Base-by-base conservation (phyloP, 2,113 vertebrate species). In the Equus quagga region DNA sequence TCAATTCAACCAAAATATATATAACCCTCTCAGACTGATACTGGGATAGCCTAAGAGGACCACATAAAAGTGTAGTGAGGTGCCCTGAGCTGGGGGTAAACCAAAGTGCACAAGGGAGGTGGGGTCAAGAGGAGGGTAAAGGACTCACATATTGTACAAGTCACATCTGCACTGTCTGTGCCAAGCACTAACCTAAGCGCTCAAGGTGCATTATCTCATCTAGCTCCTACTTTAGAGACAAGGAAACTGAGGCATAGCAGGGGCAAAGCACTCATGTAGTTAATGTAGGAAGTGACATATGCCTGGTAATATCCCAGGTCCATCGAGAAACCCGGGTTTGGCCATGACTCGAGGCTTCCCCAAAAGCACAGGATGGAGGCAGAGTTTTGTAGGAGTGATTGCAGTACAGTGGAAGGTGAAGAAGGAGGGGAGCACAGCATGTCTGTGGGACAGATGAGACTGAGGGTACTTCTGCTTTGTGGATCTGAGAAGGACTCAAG, bases 391-490 rank as follows among this genome's bases (percentile, higher is more conserved):
- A 33, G 14, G 6, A 19, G 24, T 21, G 41, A 49, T 24, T 44
- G 1, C 24, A 36, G 44, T 5, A 24, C 6, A 46, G 49, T 1
- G 0, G 0, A 60, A 2, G 6, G 70, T 0, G 3, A 54, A 9
- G 17, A 56, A 60, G 46, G 26, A 76, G 46, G 44, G 41, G 26
- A 18, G 6, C 46, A 24, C 19, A 33, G 0, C 13, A 11, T n/a
- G 9, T 69, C 19, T 86, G 14, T 7, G 15, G 49, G 58, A 33
- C 4, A 18, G 19, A 15, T 58, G n/a, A 10, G 23, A 24, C 75
- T 4, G 2, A 36, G 23, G 9, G 21, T 36, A 62, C 2, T 3
- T 88, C 10, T 54, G 28, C 18, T 17, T 58, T 78, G 17, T 6
- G 51, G 17, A 54, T 49, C 33, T 51, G 3, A 67, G 33, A 89